Evolutionary conservation across 2,888 invertebrate genomes (phyloP), one percentile per base, ranked within the genome.

Genomic region (Sinotaia quadrata): DNA sequence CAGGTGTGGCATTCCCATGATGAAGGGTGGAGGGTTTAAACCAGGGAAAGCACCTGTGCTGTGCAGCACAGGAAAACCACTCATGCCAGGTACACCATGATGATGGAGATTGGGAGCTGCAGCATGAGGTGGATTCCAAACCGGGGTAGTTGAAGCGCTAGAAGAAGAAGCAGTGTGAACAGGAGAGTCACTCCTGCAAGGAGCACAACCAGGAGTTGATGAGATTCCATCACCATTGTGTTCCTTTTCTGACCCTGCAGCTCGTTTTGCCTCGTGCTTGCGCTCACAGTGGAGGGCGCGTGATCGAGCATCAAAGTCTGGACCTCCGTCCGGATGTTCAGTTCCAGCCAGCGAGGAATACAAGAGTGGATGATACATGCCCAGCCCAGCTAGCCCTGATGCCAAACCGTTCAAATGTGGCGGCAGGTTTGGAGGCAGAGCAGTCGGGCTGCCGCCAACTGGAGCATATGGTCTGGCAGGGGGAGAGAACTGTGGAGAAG

Each of bases 51-150:
- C 66, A 4, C 69, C 72, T 57, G 71, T 58, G 4, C 47, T 24
- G 4, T 75, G 44, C 37, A 75, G 73, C 10, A 75, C 74, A 10
- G 75, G 77, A 18, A 74, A 73, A 21, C 72, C 57, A 68, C 75
- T 61, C 74, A 80, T 68, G 7, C 74, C 72, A 18, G 77, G 62
- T n/a, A 75, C 34, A 2, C 68, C 66, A 1, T 76, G 74, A 49
- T 75, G 74, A 18, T 68, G 56, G 27, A 75, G 33, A 66, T 54
- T 34, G 56, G 33, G 47, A 49, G 57, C 33, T 56, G 68, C 8
- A 63, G 67, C 27, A 62, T n/a, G 31, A 57, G 71, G 3, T 29
- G 27, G 37, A 33, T 29, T 15, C 21, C 8, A 37, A 33, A 29
- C 24, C 33, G 37, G 52, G 54, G 52, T 44, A n/a, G n/a, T n/a